phyloP scores from a whole-genome alignment of 2,888 invertebrate species.

The Seira sanloemensis region DNA sequence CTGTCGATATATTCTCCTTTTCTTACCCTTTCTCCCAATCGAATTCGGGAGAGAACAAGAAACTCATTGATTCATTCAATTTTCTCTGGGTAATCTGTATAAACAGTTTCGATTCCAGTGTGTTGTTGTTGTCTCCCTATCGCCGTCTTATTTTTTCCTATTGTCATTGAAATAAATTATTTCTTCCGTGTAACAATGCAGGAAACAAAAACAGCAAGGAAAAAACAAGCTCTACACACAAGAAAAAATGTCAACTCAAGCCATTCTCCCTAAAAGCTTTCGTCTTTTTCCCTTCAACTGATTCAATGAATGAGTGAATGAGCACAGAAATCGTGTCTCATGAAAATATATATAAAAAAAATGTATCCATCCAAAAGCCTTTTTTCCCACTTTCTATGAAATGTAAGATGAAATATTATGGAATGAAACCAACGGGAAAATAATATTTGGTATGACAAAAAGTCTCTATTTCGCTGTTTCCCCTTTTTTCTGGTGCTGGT shows the following conservation, averaged over 20 bases:
- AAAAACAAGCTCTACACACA: too few relatives aligned
- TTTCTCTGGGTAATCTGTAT: conserved; percentile 22
- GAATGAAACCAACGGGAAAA: background rate
- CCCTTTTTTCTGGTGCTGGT: background rate
- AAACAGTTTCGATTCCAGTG: background rate
- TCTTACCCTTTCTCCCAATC: background rate
- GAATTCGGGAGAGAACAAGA: background rate
- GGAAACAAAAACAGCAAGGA: background rate
- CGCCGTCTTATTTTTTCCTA: background rate
- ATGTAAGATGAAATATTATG: too few relatives aligned
- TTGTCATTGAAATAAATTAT: conserved; percentile 50
- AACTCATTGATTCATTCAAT: conserved; percentile 14
- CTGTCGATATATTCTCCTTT: background rate
- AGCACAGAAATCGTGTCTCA: background rate
- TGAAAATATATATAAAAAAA: too few relatives aligned
- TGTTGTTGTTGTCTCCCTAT: background rate
- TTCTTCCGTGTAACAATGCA: background rate
- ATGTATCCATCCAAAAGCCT: too few relatives aligned
- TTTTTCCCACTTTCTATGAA: background rate
- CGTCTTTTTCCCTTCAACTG: too few relatives aligned
- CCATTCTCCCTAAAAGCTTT: too few relatives aligned
- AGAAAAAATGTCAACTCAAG: background rate
- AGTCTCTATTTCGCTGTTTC: background rate
- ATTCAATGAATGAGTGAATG: background rate
- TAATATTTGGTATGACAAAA: background rate